Conservation (phyloP, 2,797 vertebrate species). For the Mormyrus proboscirostris region DNA sequence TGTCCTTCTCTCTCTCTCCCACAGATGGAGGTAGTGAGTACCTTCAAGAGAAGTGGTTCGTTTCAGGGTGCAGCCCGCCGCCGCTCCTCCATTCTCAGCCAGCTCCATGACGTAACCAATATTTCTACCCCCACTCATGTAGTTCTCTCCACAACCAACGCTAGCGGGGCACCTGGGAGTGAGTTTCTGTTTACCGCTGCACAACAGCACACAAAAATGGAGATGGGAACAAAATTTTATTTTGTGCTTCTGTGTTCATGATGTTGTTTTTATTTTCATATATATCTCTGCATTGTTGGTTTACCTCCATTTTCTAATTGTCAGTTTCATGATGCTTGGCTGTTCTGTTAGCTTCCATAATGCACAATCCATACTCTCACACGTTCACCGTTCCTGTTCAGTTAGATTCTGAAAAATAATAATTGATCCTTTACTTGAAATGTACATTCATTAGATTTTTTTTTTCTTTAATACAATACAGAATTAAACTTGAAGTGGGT, state of each 20-base stretch:
- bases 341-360: constrained; percentile 18
- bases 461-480: neutral
- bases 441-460: neutral
- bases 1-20: constrained; percentile 83
- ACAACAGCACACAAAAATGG: constrained; percentile 29
- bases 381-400: neutral
- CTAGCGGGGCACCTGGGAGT: constrained; percentile 84
- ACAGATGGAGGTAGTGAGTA: constrained; percentile 98
- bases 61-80: constrained; percentile 90
- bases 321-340: neutral
- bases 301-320: neutral
- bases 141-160: constrained; percentile 86
- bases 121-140: constrained; percentile 93
- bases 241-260: neutral
- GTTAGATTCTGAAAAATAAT: neutral
- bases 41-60: constrained; percentile 94
- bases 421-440: neutral
- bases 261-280: neutral
- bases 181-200: constrained; percentile 74
- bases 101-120: constrained; percentile 96
- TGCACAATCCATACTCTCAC: constrained; percentile 47
- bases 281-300: neutral
- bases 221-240: neutral
- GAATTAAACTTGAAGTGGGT: neutral
- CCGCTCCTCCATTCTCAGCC: constrained; percentile 90